Base-by-base conservation (phyloP, 2,888 invertebrate genomes). In the Plagodis pulveraria region DNA sequence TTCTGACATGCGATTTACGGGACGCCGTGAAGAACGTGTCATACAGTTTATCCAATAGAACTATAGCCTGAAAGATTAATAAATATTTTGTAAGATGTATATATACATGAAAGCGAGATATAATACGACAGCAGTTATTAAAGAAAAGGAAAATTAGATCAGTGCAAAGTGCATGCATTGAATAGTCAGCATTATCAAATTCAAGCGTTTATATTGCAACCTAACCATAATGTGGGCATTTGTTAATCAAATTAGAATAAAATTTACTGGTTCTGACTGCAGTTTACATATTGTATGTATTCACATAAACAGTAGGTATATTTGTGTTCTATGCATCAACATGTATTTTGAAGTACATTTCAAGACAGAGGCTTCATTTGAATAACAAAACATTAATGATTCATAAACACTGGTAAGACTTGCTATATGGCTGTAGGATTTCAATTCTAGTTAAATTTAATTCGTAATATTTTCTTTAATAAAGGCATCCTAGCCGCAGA, bases 21-120 rank as follows among this genome's bases (percentile, higher is more conserved):
- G 85, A 85, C 76, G 88, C 82, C 84, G 82, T 80, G 88, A 91
- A 89, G 81, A 94, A 87, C 73, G 94, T 92, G 74, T 91, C 91
- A 84, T 93, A 93, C 81, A 95, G 94, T 88, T 95, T 95, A 83
- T 95, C 95, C 78, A 96, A 94, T 84, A 94, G 94, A 83, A 87
- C 89, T 87, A 94, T 89, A 77, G 94, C 94, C 92, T 94, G 93
- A 88, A 93, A 92, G 78, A 87, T 84, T 80, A 91, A 89, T 87
- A 86, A 84, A 88, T 86, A 86, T 78, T 72, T 80, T 82, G 81
- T 87, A 92, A 93, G 80, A 77, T n/a, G n/a, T n/a, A n/a, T 93
- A 93, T 79, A 83, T 76, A 81, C 33, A 49, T 38, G 71, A 70
- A 72, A 77, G 76, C 72, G 54, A 67, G 58, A 58, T 58, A 67